These are phyloP conservation scores for Aphyosemion australe DNA, from an alignment of 2,113 vertebrate species.

Conservation along the genomic window DNA sequence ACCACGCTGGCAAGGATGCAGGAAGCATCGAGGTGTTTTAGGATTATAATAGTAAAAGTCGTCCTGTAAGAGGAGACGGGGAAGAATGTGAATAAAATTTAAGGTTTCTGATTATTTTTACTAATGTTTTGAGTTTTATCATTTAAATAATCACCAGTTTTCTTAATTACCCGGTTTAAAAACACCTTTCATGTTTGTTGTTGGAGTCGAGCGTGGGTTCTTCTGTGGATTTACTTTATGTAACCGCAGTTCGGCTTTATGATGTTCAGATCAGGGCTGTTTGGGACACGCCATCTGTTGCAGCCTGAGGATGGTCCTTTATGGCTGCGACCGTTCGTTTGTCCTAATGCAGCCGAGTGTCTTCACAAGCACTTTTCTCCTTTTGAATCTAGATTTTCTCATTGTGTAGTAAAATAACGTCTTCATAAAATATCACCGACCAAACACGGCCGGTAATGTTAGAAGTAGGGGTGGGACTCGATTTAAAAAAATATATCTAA, in stretches of 20 bases:
- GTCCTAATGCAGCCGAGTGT: not conserved
- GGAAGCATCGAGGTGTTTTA: slow-evolving; percentile 5
- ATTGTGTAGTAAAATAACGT: too few species aligned
- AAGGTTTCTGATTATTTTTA: too few species aligned
- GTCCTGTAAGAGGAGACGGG: too few species aligned
- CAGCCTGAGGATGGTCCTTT: not conserved
- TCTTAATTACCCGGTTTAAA: not conserved
- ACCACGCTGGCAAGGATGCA: not conserved
- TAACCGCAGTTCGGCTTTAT: not conserved
- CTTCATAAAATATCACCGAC: too few species aligned
- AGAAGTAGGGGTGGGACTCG: too few species aligned
- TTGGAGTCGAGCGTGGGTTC: not conserved
- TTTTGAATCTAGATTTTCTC: too few species aligned
- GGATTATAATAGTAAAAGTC: not conserved
- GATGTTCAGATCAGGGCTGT: not conserved
- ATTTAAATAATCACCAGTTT: not conserved
- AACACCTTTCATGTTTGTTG: too few species aligned
- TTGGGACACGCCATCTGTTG: not conserved
- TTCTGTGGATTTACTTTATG: not conserved
- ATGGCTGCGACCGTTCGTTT: not conserved
- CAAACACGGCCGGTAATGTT: too few species aligned
- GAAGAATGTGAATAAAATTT: too few species aligned
- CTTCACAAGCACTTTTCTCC: not conserved
- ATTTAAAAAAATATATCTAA: too few species aligned
- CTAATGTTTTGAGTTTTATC: too few species aligned